These are phyloP conservation scores for Poecilus cupreus DNA, from an alignment of 2,888 invertebrate genomes.

Conservation along the genomic window DNA sequence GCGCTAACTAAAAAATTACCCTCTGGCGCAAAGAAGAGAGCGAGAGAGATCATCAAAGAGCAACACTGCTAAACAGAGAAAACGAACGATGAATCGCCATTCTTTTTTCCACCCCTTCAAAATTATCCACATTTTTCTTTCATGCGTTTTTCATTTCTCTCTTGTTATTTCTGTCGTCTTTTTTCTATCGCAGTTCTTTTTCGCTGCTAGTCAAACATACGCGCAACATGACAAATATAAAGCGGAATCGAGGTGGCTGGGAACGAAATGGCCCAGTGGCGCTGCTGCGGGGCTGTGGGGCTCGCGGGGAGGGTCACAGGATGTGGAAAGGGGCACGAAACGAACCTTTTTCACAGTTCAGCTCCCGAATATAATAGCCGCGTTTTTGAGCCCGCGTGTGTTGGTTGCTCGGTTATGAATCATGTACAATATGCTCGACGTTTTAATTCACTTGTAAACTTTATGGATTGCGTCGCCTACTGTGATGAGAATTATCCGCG, in stretches of 20 bases:
- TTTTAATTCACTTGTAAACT: constrained; percentile 53
- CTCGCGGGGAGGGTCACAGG: not conserved
- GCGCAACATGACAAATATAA: constrained; percentile 53
- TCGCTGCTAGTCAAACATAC: constrained; percentile 48
- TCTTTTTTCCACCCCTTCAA: constrained; percentile 46
- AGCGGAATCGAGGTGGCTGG: constrained; percentile 30
- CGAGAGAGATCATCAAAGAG: constrained; percentile 18
- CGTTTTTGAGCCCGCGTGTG: constrained; percentile 41
- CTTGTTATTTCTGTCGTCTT: constrained; percentile 47
- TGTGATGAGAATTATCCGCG: not conserved
- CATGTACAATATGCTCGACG: constrained; percentile 44
- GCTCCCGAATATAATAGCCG: constrained; percentile 46
- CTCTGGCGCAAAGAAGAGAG: not conserved
- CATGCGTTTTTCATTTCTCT: constrained; percentile 52
- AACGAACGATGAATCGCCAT: constrained; percentile 40
- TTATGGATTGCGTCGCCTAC: constrained; percentile 18
- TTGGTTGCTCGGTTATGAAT: too few species aligned
- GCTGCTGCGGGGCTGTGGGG: not conserved
- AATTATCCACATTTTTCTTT: constrained; percentile 54
- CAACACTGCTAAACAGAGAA: not conserved
- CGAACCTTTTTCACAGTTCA: constrained; percentile 50
- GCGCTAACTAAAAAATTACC: constrained; percentile 52
- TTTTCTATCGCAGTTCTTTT: constrained; percentile 47
- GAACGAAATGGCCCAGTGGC: not conserved
- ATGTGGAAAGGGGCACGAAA: not conserved